These are phyloP conservation scores for Bembecia ichneumoniformis DNA, from an alignment of 2,888 invertebrate genomes.

Conservation along the genomic window DNA sequence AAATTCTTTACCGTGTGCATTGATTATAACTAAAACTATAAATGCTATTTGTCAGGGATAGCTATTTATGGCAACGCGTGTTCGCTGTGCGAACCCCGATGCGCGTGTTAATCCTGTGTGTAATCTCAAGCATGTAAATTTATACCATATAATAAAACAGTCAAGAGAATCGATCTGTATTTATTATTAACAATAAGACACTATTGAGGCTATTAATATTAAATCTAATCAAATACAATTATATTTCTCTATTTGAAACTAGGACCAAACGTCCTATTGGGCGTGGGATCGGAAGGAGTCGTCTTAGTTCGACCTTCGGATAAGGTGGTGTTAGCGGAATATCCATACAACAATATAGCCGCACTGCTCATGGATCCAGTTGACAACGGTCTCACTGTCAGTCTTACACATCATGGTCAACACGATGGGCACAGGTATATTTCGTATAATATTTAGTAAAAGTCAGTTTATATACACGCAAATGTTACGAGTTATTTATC, in stretches of 20 bases:
- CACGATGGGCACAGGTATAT: constrained; percentile 68
- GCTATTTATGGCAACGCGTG: no score
- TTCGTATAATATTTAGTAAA: background rate
- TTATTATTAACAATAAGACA: no score
- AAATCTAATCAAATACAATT: no score
- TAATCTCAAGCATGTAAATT: no score
- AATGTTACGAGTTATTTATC: no score
- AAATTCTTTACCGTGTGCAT: no score
- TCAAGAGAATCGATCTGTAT: background rate
- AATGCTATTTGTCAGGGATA: no score
- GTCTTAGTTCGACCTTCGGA: constrained; percentile 93
- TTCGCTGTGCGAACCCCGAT: no score
- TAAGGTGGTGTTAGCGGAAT: constrained; percentile 92
- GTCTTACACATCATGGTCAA: constrained; percentile 79
- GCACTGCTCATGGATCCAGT: constrained; percentile 92
- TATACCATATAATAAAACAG: no score
- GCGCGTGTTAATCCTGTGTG: background rate
- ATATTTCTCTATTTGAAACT: background rate
- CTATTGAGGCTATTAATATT: no score
- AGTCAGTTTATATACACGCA: background rate
- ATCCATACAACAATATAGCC: constrained; percentile 91
- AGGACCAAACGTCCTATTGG: constrained; percentile 78
- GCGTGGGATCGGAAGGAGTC: constrained; percentile 91
- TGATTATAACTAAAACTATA: no score
- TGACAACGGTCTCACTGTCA: constrained; percentile 92